A percentile compares a stretch with the other conserved stretches of the same genome.
Conservation (phyloP, 1,140 invertebrate species). For the Platyura marginata region DNA sequence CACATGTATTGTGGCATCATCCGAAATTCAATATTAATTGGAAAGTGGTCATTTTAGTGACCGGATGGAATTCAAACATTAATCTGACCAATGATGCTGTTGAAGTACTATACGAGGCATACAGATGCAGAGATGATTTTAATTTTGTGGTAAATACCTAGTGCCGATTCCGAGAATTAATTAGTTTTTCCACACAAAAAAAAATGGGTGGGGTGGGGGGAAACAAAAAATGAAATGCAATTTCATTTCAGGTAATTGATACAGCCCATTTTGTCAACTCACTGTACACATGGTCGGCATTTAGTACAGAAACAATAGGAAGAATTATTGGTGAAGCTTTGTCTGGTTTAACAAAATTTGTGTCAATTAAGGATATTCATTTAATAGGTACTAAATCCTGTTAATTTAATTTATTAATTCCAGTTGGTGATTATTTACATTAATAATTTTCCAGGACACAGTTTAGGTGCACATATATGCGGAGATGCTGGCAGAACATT, state of each 20-base stretch:
- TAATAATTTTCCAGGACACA: slow-evolving; percentile 3
- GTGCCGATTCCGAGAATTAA: no score
- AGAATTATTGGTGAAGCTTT: slow-evolving; percentile 12
- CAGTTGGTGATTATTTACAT: neutral
- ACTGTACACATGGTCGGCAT: slow-evolving; percentile 20
- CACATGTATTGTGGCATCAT: neutral
- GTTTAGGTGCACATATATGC: slow-evolving; percentile 3
- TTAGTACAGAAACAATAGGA: slow-evolving; percentile 21
- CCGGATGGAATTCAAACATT: neutral
- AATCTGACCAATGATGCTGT: neutral
- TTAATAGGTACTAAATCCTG: slow-evolving; percentile 8
- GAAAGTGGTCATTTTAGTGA: neutral
- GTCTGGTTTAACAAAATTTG: slow-evolving; percentile 10
- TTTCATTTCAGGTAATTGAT: slow-evolving; percentile 14
- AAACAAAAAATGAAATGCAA: no score
- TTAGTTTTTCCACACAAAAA: no score
- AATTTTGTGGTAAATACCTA: neutral
- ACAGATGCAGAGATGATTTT: neutral
- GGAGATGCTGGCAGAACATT: no score
- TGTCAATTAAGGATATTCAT: slow-evolving; percentile 15
- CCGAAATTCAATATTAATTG: neutral
- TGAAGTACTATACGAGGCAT: neutral
- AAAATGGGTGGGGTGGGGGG: no score
- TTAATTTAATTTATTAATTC: neutral
- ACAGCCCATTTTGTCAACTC: slow-evolving; percentile 18